Evolutionary conservation across 1,140 invertebrate species (phyloP), one percentile per base, ranked within the genome.

Genomic region (Drosophila santomea): DNA sequence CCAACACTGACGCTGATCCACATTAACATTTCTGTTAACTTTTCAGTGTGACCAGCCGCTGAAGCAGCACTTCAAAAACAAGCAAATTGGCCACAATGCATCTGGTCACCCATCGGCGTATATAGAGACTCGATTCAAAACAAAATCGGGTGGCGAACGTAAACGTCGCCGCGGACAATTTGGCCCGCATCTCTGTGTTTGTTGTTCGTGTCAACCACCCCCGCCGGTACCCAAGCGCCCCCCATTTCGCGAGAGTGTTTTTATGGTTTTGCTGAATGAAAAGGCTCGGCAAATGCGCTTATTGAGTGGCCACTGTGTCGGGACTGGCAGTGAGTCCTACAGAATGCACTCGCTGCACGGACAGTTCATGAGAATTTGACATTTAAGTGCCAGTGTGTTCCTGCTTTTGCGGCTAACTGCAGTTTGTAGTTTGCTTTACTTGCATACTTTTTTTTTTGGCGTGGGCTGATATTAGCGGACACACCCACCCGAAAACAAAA

Each of bases 341-440:
- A 74, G 69, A 76, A 76, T 76, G 48, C 52, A 41, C 23, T 58
- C 35, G 36, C 60, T 25, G 63, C 56, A 23, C 35, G 54, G 59
- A 28, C 28, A 68, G 83, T 86, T 86, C 83, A 88, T 86, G 83
- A 73, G 83, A 86, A 86, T 86, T 83, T 86, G 83, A 88, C 83
- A 86, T 86, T 86, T 86, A 81, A 45, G 59, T 68, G 32, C 35
- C 12, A 51, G 54, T 50, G 14, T 14, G 54, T 50, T 25, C 2
- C 4, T 39, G 23, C 14, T 48, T 67, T 51, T 28, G 44, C 54
- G 60, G 66, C 15, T 20, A 55, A 43, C 39, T 38, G 39, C 52
- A 47, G 50, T 66, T 80, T 41, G 77, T 62, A 61, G 62, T 78
- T 39, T 51, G 54, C 38, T 39, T 43, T 58, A 43, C 55, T n/a